These are phyloP conservation scores for Chionis minor DNA, from an alignment of 2,113 vertebrate species.

Conservation along the genomic window DNA sequence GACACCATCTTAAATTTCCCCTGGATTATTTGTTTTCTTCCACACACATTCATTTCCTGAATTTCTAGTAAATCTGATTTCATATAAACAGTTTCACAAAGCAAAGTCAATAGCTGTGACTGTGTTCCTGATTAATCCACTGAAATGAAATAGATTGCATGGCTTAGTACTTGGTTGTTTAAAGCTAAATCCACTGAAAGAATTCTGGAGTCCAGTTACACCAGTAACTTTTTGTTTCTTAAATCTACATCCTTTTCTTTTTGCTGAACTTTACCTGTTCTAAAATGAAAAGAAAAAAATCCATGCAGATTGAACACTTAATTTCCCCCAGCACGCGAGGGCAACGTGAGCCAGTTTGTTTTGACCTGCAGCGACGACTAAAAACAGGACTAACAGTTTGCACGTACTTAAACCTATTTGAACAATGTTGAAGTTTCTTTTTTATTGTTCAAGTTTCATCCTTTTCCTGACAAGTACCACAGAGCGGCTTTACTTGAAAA, in stretches of 20 bases:
- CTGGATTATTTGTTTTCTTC: constrained; percentile 60
- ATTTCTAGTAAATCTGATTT: constrained; percentile 51
- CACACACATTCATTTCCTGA: constrained; percentile 60
- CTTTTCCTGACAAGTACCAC: constrained; percentile 27
- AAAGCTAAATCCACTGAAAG: constrained; percentile 45
- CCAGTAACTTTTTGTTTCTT: constrained; percentile 47
- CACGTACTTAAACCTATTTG: neutral
- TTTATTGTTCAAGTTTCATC: constrained; percentile 29
- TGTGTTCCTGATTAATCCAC: constrained; percentile 54
- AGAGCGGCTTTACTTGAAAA: constrained; percentile 11
- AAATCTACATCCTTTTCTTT: neutral
- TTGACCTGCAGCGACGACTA: neutral
- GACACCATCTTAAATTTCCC: constrained; percentile 16
- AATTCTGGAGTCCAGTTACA: constrained; percentile 59
- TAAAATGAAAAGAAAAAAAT: neutral
- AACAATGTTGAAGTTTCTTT: neutral
- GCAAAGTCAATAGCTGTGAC: constrained; percentile 49
- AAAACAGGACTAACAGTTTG: neutral
- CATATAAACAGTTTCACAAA: constrained; percentile 58
- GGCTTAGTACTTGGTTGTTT: constrained; percentile 34
- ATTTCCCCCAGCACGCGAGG: neutral
- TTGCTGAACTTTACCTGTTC: constrained; percentile 21
- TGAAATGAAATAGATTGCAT: constrained; percentile 38
- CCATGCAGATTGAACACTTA: neutral
- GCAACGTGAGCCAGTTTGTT: neutral